Conservation (phyloP, 2,113 vertebrate genomes). For the Oryzias celebensis region DNA sequence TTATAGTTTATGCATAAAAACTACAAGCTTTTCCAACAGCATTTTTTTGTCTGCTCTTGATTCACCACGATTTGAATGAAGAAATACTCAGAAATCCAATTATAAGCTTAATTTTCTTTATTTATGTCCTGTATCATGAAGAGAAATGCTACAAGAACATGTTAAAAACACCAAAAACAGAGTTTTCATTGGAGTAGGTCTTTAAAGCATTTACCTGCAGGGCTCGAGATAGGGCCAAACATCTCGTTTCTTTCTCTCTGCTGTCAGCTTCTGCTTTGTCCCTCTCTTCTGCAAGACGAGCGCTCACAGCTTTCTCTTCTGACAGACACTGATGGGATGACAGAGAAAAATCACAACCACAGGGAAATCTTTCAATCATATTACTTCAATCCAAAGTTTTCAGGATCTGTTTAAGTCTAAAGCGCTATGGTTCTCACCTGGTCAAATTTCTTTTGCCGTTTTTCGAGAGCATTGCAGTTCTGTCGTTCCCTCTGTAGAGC, state of each 20-base stretch:
- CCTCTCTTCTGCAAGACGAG: constrained; percentile 83
- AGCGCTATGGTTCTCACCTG: constrained; percentile 73
- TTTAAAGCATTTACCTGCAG: constrained; percentile 70
- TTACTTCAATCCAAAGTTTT: not conserved
- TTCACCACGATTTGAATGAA: no score
- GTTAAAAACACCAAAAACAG: no score
- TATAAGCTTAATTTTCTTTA: no score
- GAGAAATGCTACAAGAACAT: no score
- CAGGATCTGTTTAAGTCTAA: not conserved
- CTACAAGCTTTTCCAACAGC: no score
- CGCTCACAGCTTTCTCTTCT: constrained; percentile 86
- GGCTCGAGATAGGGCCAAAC: constrained; percentile 78
- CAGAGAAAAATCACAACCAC: not conserved
- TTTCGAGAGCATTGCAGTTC: constrained; percentile 84
- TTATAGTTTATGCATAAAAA: no score
- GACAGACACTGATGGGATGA: constrained; percentile 80
- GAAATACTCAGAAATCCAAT: no score
- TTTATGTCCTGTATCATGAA: no score
- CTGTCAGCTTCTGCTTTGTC: constrained; percentile 87
- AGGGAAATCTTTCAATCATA: not conserved
- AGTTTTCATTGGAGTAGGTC: no score
- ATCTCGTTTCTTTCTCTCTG: constrained; percentile 86
- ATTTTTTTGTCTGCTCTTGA: no score
- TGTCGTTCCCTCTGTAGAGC: constrained; percentile 88
- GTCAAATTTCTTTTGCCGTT: constrained; percentile 92